These are phyloP conservation scores for Oreochromis mossambicus DNA, from an alignment of 2,797 vertebrate genomes.

Conservation along the genomic window DNA sequence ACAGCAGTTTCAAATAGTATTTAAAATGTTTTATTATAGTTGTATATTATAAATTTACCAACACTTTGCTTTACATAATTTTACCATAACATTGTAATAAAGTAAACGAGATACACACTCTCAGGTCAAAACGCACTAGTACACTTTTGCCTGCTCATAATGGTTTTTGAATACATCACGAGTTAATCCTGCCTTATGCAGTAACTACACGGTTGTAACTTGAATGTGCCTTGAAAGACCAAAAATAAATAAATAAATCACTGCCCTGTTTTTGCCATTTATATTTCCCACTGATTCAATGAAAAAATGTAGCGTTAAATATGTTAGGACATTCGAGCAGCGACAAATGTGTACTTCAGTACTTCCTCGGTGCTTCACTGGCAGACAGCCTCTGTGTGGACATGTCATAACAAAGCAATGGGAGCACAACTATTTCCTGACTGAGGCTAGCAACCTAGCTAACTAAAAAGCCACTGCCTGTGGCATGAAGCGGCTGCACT, in stretches of 20 bases:
- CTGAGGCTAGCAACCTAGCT: slow-evolving; percentile 26
- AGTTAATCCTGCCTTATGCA: not conserved
- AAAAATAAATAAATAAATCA: not conserved
- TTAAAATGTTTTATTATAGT: not conserved
- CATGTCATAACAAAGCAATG: slow-evolving; percentile 69
- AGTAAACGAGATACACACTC: not conserved
- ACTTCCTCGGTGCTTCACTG: not conserved
- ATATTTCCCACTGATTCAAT: not conserved
- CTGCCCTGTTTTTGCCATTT: not conserved
- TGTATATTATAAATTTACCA: not conserved
- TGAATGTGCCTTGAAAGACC: not conserved
- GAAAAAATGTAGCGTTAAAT: not conserved
- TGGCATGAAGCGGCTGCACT: too few relatives aligned
- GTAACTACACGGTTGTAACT: not conserved
- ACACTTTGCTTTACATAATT: not conserved
- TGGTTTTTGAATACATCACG: not conserved
- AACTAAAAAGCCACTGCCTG: not conserved
- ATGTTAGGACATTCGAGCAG: not conserved
- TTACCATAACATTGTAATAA: not conserved
- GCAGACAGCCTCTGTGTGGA: slow-evolving; percentile 23
- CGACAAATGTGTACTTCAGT: not conserved
- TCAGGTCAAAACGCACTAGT: not conserved
- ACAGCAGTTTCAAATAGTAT: not conserved
- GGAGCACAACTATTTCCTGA: slow-evolving; percentile 46
- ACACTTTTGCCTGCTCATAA: not conserved